Base-by-base conservation (phyloP, 2,888 invertebrate genomes). In the Drosophila austrosaltans region DNA sequence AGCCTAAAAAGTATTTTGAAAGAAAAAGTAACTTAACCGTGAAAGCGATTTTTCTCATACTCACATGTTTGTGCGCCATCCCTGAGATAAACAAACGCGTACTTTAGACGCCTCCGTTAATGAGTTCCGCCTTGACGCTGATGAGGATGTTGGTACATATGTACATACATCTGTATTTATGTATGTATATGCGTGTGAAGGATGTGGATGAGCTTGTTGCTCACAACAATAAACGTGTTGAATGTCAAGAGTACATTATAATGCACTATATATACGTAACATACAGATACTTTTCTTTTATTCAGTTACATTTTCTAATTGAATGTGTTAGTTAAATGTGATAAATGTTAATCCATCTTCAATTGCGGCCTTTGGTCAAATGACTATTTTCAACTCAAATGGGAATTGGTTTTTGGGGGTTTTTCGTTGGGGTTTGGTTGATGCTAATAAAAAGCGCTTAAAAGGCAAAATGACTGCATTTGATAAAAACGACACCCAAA, bases 121-220 rank as follows among this genome's bases (percentile, higher is more conserved):
- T 78, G 66, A 78, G 78, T 66, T 72, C 66, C 66, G 73, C 77
- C 77, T 62, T 69, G 77, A 65, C 72, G 65, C 68, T 76, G 79
- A 72, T 79, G 76, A 77, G 67, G 58, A 72, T 63, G 69, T 72
- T 36, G 16, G 12, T 57, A 36, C 32, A 57, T 54, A 54, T 57
- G 57, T 32, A 48, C 12, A 5, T 25, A 3, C 12, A 25, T 10
- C 12, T 22, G 12, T 32, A 62, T 12, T 44, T 48, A 61, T 16
- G 12, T 32, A 25, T 53, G 62, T 28, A 20, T 40, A 22, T 28
- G 16, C 16, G 22, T 8, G 39, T 30, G 12, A 22, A 56, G 36
- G 28, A 53, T 70, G 63, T 63, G 44, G 63, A 62, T 62, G 56
- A 57, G 67, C 70, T 64, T 79, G 69, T 65, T 69, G 56, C 71